A percentile compares a stretch with the other conserved stretches of the same genome.
Conservation (phyloP, 2,797 vertebrate genomes). For the Heterohyrax brucei region DNA sequence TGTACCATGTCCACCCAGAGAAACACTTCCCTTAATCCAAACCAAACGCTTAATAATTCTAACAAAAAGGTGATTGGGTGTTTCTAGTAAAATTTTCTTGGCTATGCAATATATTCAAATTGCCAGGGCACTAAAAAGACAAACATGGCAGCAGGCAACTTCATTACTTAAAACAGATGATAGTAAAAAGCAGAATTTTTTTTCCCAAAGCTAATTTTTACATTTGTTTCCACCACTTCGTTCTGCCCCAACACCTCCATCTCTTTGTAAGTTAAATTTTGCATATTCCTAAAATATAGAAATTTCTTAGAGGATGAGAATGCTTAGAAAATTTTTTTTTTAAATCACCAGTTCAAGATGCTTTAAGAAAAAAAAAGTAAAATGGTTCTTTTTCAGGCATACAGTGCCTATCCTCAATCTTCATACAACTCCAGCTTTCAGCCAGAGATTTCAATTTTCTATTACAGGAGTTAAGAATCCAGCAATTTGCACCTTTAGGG, state of each 20-base stretch:
- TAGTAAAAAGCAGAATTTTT: conserved; percentile 18
- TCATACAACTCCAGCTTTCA: conserved; percentile 75
- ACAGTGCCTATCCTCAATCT: conserved; percentile 55
- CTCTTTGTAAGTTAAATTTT: conserved; percentile 36
- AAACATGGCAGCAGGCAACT: conserved; percentile 53
- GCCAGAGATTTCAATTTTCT: conserved; percentile 77
- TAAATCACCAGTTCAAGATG: conserved; percentile 50
- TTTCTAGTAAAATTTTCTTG: conserved; percentile 77
- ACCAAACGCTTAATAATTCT: conserved; percentile 62
- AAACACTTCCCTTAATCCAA: conserved; percentile 71
- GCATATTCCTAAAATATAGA: conserved; percentile 14
- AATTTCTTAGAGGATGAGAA: not conserved
- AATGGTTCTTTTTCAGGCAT: conserved; percentile 61
- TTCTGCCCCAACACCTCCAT: conserved; percentile 70
- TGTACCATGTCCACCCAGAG: conserved; percentile 67
- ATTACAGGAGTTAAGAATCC: conserved; percentile 71
- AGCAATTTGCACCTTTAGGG: conserved; percentile 63
- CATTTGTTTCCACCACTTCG: conserved; percentile 31
- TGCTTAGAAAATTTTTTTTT: not conserved
- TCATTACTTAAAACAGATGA: conserved; percentile 69
- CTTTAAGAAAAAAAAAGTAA: not conserved
- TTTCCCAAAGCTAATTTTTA: conserved; percentile 64
- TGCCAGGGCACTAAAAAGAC: conserved; percentile 54
- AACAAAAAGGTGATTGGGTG: conserved; percentile 44
- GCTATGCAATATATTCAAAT: conserved; percentile 61